Conservation (phyloP, 2,113 vertebrate genomes). For the Ciconia stormi region DNA sequence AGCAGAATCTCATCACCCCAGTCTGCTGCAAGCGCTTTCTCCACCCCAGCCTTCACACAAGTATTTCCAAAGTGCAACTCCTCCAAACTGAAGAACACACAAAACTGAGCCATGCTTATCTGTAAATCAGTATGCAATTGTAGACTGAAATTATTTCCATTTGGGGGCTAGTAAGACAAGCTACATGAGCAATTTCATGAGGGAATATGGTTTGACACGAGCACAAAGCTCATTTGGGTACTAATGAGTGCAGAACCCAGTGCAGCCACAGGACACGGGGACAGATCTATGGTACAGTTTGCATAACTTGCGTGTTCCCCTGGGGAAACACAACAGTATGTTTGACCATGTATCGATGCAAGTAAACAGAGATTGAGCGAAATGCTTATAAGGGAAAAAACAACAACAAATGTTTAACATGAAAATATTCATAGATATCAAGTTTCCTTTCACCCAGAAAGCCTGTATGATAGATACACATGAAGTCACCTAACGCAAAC, state of each 20-base stretch:
- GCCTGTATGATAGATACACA: not conserved
- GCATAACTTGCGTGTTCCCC: not conserved
- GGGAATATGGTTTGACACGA: not conserved
- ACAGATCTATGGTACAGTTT: not conserved
- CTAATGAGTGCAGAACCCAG: accelerated
- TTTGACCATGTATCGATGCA: not conserved
- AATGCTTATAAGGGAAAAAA: not conserved
- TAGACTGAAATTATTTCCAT: not conserved
- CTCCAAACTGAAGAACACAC: not conserved
- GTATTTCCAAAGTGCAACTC: not conserved
- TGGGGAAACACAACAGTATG: not conserved
- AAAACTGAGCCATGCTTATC: not conserved
- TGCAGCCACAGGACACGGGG: accelerated
- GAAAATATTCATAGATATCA: not conserved
- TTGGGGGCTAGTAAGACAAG: not conserved
- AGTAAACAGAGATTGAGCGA: not conserved
- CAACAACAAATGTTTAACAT: not conserved
- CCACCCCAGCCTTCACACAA: not conserved
- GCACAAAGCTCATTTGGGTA: not conserved
- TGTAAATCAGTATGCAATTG: not conserved
- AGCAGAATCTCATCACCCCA: not conserved
- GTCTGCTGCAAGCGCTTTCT: not conserved
- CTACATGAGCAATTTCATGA: not conserved
- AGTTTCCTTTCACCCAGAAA: slow-evolving; percentile 17
- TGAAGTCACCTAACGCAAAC: not conserved